Percentiles rank a stretch among this genome's conserved stretches.
Conservation (phyloP, 1,140 invertebrate species). For the Zaprionus taronus region DNA sequence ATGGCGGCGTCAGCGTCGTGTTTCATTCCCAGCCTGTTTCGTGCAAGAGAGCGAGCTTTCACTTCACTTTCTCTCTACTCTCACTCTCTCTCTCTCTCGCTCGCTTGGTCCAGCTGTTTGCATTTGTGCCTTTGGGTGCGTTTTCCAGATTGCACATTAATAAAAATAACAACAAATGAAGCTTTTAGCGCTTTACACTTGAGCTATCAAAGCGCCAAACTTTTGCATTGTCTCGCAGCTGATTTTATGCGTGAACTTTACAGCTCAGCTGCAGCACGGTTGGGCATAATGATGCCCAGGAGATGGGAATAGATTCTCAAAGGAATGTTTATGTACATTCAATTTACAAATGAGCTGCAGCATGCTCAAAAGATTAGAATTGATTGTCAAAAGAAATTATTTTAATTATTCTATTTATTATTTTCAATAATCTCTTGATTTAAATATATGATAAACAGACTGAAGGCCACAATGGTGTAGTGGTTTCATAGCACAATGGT, state of each 20-base stretch:
- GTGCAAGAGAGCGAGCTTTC: constrained; percentile 19
- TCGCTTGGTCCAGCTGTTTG: constrained; percentile 41
- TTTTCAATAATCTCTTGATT: not conserved
- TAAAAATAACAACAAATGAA: constrained; percentile 42
- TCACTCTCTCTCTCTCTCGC: constrained; percentile 4
- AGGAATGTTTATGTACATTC: not conserved
- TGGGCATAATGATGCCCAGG: not conserved
- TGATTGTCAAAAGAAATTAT: not conserved
- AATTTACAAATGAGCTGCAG: not conserved
- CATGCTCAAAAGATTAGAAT: not conserved
- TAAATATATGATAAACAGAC: too few relatives aligned
- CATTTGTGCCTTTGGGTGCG: constrained; percentile 3
- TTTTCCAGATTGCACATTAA: constrained; percentile 39
- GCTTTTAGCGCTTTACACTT: constrained; percentile 25
- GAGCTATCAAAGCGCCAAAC: constrained; percentile 16
- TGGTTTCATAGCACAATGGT: too few relatives aligned
- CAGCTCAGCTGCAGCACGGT: constrained; percentile 1
- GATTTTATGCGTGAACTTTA: constrained; percentile 33
- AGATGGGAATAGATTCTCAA: not conserved
- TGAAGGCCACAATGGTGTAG: too few relatives aligned
- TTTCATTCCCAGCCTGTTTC: constrained; percentile 29
- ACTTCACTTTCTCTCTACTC: constrained; percentile 9
- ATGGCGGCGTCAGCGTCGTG: constrained; percentile 10
- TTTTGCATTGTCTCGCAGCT: constrained; percentile 56
- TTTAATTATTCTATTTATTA: not conserved